Percentiles rank a stretch among this genome's conserved stretches.
These are phyloP conservation scores for Coelinius sp. DNA, from an alignment of 2,888 invertebrate genomes.

Conservation along the genomic window DNA sequence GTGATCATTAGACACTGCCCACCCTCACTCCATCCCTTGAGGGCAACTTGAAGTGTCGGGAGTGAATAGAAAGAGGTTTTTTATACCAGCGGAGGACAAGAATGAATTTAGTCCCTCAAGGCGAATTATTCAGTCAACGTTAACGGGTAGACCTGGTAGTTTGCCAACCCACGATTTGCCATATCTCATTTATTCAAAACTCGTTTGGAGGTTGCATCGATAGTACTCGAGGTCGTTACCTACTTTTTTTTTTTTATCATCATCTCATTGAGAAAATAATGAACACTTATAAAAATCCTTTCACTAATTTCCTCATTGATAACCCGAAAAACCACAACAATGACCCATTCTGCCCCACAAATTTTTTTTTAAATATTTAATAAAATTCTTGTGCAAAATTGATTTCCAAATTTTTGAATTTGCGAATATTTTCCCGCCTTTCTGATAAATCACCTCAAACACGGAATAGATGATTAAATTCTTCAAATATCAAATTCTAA, in stretches of 20 bases:
- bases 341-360: too few relatives aligned
- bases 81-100: neutral
- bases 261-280: neutral
- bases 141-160: slow-evolving; percentile 52
- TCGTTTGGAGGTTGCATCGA: slow-evolving; percentile 49
- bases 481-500: too few relatives aligned
- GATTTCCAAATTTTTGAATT: too few relatives aligned
- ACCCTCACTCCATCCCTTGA: slow-evolving; percentile 23
- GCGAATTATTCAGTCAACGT: slow-evolving; percentile 58
- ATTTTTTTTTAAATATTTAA: too few relatives aligned
- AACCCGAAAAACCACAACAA: too few relatives aligned
- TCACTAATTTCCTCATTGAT: too few relatives aligned
- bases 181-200: slow-evolving; percentile 54
- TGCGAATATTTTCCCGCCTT: too few relatives aligned
- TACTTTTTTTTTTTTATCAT: neutral
- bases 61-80: slow-evolving; percentile 14
- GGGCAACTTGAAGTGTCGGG: slow-evolving; percentile 10
- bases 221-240: slow-evolving; percentile 44
- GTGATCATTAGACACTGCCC: slow-evolving; percentile 55
- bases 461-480: too few relatives aligned
- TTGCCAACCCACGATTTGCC: slow-evolving; percentile 56
- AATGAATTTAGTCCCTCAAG: slow-evolving; percentile 40
- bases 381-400: too few relatives aligned
- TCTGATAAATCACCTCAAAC: too few relatives aligned
- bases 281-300: too few relatives aligned